A percentile compares a stretch with the other conserved stretches of the same genome.
Conservation (phyloP, 1,140 invertebrate species). For the Chymomyza costata region DNA sequence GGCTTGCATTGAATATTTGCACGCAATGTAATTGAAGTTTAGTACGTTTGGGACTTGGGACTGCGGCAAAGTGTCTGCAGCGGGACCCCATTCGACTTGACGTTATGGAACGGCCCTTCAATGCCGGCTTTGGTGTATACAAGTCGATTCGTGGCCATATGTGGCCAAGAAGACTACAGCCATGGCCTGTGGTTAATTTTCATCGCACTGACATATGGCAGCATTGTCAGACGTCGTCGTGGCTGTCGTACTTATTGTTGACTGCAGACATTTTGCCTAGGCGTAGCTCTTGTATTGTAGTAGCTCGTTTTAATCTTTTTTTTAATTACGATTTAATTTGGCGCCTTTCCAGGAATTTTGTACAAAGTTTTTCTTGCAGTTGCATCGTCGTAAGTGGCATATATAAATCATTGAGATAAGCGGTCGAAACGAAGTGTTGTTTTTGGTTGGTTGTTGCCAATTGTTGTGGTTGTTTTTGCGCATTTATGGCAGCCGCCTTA, state of each 20-base stretch:
- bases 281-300: neutral
- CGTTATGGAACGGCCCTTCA: conserved; percentile 6
- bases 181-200: conserved; percentile 15
- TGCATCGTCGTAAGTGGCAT: conserved; percentile 37
- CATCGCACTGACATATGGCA: conserved; percentile 22
- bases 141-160: neutral
- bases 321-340: conserved; percentile 2
- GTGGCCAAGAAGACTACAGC: too few species aligned
- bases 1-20: conserved; percentile 45
- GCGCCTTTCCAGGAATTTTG: conserved; percentile 37
- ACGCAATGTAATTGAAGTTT: conserved; percentile 56
- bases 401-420: conserved; percentile 67
- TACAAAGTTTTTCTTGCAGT: conserved; percentile 22
- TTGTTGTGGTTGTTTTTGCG: conserved; percentile 21
- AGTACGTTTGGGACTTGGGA: too few species aligned
- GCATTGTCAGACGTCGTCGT: conserved; percentile 1
- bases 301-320: neutral
- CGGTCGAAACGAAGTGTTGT: too few species aligned
- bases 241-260: conserved; percentile 6
- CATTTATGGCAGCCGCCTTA: conserved; percentile 27
- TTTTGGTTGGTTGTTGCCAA: too few species aligned
- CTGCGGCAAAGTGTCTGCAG: conserved; percentile 6
- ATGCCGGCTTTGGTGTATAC: neutral
- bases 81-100: neutral
- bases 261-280: conserved; percentile 54